Evolutionary conservation across 2,888 invertebrate species (phyloP).

Genomic region (Junonia oenone): DNA sequence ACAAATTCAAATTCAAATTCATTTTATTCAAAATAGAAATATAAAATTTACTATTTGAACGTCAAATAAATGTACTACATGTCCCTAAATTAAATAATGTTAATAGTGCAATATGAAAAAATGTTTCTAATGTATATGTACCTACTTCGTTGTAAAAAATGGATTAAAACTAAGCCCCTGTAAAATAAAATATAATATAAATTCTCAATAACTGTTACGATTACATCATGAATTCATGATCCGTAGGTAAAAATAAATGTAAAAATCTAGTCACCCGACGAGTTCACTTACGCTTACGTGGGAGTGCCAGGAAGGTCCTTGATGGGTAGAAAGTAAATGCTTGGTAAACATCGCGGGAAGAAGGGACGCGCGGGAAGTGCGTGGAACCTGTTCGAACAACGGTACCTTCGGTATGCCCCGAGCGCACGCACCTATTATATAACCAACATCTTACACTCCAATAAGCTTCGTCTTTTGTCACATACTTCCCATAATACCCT

Average conservation of each 20-base stretch:
- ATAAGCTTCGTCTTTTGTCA: slow-evolving; percentile 27
- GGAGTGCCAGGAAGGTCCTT: slow-evolving; percentile 62
- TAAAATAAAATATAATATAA: background rate
- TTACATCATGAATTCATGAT: background rate
- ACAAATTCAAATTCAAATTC: no score
- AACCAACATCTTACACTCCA: slow-evolving; percentile 66
- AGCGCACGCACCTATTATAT: slow-evolving; percentile 72
- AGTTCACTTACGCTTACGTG: slow-evolving; percentile 33
- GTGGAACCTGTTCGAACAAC: slow-evolving; percentile 72
- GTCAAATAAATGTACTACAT: no score
- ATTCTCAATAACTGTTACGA: background rate
- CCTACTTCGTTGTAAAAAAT: no score
- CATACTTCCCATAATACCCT: slow-evolving; percentile 29
- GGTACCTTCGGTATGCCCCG: slow-evolving; percentile 60
- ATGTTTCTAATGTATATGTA: no score
- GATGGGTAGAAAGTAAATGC: slow-evolving; percentile 76
- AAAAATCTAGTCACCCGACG: slow-evolving; percentile 18
- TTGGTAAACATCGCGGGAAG: slow-evolving; percentile 45
- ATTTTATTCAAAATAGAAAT: no score
- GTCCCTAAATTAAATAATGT: no score
- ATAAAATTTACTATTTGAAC: no score
- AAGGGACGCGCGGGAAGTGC: slow-evolving; percentile 33
- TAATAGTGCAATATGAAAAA: no score
- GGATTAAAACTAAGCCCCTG: no score
- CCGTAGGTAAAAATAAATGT: slow-evolving; percentile 14